Evolutionary conservation across 2,797 vertebrate genomes (phyloP), one percentile per base, ranked within the genome.

Genomic region (Sylvilagus floridanus): DNA sequence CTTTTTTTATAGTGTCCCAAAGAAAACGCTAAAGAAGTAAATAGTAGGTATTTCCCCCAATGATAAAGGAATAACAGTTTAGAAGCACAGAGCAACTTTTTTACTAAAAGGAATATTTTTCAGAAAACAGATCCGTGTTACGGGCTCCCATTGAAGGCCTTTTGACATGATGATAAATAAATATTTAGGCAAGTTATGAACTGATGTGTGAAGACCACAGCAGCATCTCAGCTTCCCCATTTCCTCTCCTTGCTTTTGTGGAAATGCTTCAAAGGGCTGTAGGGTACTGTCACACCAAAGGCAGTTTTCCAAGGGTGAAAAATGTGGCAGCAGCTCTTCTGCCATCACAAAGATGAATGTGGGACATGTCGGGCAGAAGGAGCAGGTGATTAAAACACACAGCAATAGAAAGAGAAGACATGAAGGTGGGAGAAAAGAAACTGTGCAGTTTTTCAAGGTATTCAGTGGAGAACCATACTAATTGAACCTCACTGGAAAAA

Each of bases 141-240:
- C 62, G 95, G 96, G 90, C 91, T 96, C 87, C 81, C 81, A 84
- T 63, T 71, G 91, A 95, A 95, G 88, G 83, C 42, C 28, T 82
- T 86, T 95, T 97, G 96, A 94, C 92, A 91, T 54, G 86, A 90
- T 91, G 92, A 90, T 63, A 96, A 96, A 93, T 91, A 97, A 95
- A 97, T 97, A 97, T 94, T 96, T 94, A 94, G 95, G 93, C 95
- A 97, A 96, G 88, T 79, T 95, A 86, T 93, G 96, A 95, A 92
- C 96, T 93, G 95, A 96, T 96, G 94, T 96, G 96, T 95, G 96
- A 96, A 94, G 96, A 84, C 89, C 91, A 92, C 95, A 81, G 93
- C 96, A 95, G 93, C 77, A 81, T 89, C 91, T 93, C 76, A 92
- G 92, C 83, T 95, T 94, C 86, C 71, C 63, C 22, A 10, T 73